A percentile compares a stretch with the other conserved stretches of the same genome.
phyloP scores from a whole-genome alignment of 92 coral and sea anemone genomes.

The Micromussa lordhowensis region DNA sequence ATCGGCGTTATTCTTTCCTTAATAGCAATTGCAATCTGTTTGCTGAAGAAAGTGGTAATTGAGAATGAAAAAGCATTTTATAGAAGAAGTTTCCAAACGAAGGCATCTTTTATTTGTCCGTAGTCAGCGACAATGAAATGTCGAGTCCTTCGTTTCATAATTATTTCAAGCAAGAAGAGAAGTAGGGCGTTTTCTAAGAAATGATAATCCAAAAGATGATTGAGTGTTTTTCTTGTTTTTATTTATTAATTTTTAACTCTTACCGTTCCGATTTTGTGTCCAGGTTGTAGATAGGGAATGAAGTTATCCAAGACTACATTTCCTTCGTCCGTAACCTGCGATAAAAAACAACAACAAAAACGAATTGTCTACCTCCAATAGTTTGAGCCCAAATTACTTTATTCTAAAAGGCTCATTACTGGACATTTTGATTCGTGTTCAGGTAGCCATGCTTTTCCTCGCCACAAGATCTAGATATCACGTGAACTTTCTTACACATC shows the following conservation, averaged over 20 bases:
- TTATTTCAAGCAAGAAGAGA: neutral
- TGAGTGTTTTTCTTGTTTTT: too few species aligned
- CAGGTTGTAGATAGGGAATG: constrained; percentile 86
- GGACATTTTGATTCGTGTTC: too few species aligned
- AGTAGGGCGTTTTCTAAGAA: neutral
- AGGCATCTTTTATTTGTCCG: neutral
- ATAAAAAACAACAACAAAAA: neutral
- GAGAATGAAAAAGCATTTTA: neutral
- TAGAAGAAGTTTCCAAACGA: too few species aligned
- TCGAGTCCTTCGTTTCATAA: neutral
- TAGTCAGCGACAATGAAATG: neutral
- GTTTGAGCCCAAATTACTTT: neutral
- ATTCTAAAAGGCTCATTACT: neutral
- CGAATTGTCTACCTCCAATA: neutral
- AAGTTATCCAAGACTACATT: constrained; percentile 82
- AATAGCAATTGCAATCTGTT: neutral
- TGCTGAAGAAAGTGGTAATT: neutral
- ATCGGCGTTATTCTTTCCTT: neutral
- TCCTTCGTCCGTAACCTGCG: constrained; percentile 78
- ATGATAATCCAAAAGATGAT: neutral
- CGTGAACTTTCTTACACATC: too few species aligned
- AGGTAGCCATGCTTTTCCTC: too few species aligned
- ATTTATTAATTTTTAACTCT: neutral
- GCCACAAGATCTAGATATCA: too few species aligned
- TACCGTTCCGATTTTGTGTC: constrained; percentile 96